Evolutionary conservation across 2,113 vertebrate genomes (phyloP).

Genomic region (Andinoacara biseriatus): DNA sequence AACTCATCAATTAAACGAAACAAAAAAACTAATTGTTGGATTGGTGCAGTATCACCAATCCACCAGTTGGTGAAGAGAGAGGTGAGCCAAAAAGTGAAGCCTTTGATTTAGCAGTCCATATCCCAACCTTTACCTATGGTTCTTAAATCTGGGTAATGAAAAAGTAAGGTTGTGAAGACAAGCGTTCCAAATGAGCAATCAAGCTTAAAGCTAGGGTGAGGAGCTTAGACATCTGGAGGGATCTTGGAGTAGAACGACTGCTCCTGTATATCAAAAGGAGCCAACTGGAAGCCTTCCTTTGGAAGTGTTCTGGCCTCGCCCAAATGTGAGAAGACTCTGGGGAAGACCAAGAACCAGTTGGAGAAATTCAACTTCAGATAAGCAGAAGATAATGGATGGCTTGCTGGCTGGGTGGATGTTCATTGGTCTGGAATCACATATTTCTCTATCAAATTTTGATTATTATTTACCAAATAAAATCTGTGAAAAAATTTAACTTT

Average conservation of each 20-base stretch:
- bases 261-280: not conserved
- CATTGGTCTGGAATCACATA: too few species aligned
- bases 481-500: not conserved
- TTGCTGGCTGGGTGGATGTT: too few species aligned
- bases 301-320: not conserved
- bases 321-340: not conserved
- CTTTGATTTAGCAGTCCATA: not conserved
- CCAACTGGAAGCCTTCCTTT: not conserved
- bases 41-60: not conserved
- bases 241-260: not conserved
- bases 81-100: not conserved
- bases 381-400: too few species aligned
- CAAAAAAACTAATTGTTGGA: not conserved
- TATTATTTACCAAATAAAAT: too few species aligned
- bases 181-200: not conserved
- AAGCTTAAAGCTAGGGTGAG: not conserved
- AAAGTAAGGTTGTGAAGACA: not conserved
- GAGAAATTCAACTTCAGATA: too few species aligned
- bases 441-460: too few species aligned
- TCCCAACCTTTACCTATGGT: not conserved
- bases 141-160: not conserved
- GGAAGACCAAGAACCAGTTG: too few species aligned
- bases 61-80: not conserved
- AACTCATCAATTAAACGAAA: not conserved
- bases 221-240: not conserved